Evolutionary conservation across 2,797 vertebrate species (phyloP).

Genomic region (Myoxocephalus aenaeus): DNA sequence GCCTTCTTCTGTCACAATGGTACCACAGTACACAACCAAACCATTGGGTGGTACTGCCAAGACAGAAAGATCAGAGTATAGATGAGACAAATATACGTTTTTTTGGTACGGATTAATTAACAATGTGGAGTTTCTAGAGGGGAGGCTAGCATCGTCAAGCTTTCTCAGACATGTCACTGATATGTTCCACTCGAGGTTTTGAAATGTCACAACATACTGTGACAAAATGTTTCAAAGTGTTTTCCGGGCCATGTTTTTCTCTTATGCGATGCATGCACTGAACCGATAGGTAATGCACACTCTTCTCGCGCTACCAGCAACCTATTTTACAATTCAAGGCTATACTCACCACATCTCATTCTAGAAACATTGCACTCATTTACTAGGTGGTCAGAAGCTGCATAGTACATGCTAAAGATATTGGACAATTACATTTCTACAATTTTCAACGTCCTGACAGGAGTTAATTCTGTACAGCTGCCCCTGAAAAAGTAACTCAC

Average conservation of each 20-base stretch:
- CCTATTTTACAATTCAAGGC: neutral
- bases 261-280: neutral
- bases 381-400: neutral
- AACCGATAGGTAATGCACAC: neutral
- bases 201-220: neutral
- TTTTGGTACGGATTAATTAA: neutral
- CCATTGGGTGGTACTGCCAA: constrained; percentile 97
- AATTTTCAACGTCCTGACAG: neutral
- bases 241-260: neutral
- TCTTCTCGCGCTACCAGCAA: neutral
- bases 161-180: neutral
- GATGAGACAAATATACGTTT: constrained; percentile 16
- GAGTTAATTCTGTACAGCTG: neutral
- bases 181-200: neutral
- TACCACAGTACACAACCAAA: constrained; percentile 99
- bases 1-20: constrained; percentile 99
- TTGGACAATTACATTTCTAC: neutral
- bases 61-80: constrained; percentile 54
- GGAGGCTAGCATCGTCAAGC: neutral
- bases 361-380: neutral
- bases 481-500: neutral
- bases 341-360: neutral
- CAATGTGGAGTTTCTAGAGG: neutral
- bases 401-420: neutral
- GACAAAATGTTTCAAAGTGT: neutral